Percentiles rank a stretch among this genome's conserved stretches.
Conservation (phyloP, 1,140 invertebrate genomes). For the Metaphire vulgaris region DNA sequence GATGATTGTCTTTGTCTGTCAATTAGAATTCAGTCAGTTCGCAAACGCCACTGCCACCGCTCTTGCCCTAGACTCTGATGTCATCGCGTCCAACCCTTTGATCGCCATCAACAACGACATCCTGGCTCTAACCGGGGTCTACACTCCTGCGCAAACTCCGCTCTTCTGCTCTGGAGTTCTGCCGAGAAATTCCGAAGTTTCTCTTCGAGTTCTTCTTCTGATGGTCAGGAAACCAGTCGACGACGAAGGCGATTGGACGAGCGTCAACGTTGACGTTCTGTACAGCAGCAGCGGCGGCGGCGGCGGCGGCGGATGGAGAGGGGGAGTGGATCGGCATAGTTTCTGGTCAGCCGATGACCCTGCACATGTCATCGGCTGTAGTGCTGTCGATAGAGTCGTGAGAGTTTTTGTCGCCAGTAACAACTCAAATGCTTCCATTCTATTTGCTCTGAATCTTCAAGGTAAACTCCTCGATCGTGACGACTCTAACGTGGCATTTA, state of each 20-base stretch:
- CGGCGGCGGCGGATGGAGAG: not conserved
- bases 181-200: not conserved
- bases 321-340: too few relatives aligned
- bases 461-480: not conserved
- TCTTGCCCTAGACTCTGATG: not conserved
- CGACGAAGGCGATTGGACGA: not conserved
- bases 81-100: not conserved
- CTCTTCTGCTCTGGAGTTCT: not conserved
- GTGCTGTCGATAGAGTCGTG: not conserved
- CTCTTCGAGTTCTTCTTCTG: not conserved
- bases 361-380: not conserved
- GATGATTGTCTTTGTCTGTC: conserved; percentile 7
- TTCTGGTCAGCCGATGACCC: not conserved
- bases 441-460: not conserved
- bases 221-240: not conserved
- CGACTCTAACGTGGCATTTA: too few relatives aligned
- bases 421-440: not conserved
- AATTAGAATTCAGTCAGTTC: not conserved
- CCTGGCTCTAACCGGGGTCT: not conserved
- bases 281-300: not conserved
- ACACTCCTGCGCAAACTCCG: not conserved
- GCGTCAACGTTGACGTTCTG: not conserved
- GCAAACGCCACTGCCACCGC: not conserved
- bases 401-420: not conserved
- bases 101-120: not conserved